Base-by-base conservation (phyloP, 2,113 vertebrate species). In the Pleuronectes platessa region DNA sequence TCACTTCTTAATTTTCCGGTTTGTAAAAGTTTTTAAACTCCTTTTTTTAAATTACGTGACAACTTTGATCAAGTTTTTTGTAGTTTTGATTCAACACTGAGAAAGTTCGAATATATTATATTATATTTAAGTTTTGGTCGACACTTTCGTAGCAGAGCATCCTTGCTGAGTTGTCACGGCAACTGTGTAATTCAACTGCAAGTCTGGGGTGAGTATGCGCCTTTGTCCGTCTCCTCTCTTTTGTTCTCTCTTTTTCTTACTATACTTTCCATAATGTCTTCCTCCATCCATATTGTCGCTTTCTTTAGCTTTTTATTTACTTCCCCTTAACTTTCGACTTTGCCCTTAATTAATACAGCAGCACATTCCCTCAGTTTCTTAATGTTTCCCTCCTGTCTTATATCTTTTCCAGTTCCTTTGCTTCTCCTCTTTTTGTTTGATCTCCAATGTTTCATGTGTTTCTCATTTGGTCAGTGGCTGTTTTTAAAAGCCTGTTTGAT, bases 141-240 rank as follows among this genome's bases (percentile, higher is more conserved):
- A 79, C 72, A 85, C 68, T 85, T 81, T 82, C 62, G 14, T 68
- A 54, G 71, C 64, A 47, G 70, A 91, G 85, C 89, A 91, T 92
- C 90, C 71, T 89, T 49, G 13, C 64, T 61, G 61, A 70, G 92
- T 93, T 92, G 89, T 88, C 85, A 83, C 61, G 64, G 92, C 83
- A 92, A 93, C 92, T 51, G 66, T 68, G 56, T 74, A 78, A 78
- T 61, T 80, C 69, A 83, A 20, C 84, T 72, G 66, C 58, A 83
- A 79, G 65, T 71, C 86, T 92, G 87, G 87, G 88, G 92, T 92
- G 86, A 92, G 91, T 90, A 71, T 69, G 24, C 64, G 10, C 31
- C 62, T 76, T 49, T n/a, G 45, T 23, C 18, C 58, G 24, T 79
- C 35, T 45, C 61, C 71, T 51, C 55, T 62, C 12, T 60, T 24